Base-by-base conservation (phyloP, 2,888 invertebrate species). In the Anagyrus pseudococci region DNA sequence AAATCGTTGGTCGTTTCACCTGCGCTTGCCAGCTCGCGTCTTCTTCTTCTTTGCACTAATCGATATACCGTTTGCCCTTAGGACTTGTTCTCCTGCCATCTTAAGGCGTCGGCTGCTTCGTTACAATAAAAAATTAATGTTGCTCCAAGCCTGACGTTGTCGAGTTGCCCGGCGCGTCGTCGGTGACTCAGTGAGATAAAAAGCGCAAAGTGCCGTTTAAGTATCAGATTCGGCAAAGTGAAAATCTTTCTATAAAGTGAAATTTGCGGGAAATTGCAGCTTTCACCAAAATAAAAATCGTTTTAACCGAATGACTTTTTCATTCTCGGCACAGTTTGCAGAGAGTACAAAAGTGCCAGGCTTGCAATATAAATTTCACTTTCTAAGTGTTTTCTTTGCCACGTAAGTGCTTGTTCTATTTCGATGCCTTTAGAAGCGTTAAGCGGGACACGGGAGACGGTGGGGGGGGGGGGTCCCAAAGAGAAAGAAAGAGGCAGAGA, bases 341-440 rank as follows among this genome's bases (percentile, higher is more conserved):
- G n/a, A n/a, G n/a, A n/a, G n/a, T n/a, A n/a, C 40, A 58, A 26
- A 23, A 33, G 37, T 57, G n/a, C n/a, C n/a, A n/a, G n/a, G n/a
- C n/a, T n/a, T n/a, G n/a, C n/a, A n/a, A n/a, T n/a, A n/a, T n/a
- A n/a, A n/a, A n/a, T n/a, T n/a, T n/a, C n/a, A n/a, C n/a, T n/a
- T n/a, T n/a, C n/a, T n/a, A n/a, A n/a, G n/a, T n/a, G n/a, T n/a
- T n/a, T n/a, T n/a, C n/a, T n/a, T n/a, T n/a, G n/a, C n/a, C n/a
- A n/a, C n/a, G n/a, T n/a, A n/a, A n/a, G n/a, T n/a, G n/a, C n/a
- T 50, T 53, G 59, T 48, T 59, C 48, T 59, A 54, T 54, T 54
- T 53, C 50, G 23, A 50, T 26, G 48, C n/a, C n/a, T n/a, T n/a
- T n/a, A n/a, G n/a, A n/a, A n/a, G n/a, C n/a, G n/a, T n/a, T n/a